Evolutionary conservation across 1,140 invertebrate species (phyloP).

Genomic region (Nixonia krombeini): DNA sequence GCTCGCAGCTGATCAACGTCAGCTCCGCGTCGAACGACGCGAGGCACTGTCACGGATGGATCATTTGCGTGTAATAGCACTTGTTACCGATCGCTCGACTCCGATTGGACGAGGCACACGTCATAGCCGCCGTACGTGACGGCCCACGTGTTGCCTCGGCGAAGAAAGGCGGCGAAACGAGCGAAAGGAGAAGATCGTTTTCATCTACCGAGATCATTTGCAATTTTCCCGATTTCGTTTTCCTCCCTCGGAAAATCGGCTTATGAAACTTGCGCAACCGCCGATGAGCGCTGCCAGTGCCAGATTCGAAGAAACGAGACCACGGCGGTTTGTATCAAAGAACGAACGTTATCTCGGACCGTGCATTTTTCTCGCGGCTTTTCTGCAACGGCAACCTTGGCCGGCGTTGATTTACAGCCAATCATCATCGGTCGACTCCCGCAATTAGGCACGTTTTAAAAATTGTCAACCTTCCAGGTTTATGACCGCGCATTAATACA

Average conservation of each 20-base stretch:
- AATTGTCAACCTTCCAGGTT: conserved; percentile 17
- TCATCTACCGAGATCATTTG: neutral
- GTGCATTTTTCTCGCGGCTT: neutral
- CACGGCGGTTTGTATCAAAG: no score
- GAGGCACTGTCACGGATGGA: conserved; percentile 33
- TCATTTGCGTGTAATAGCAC: conserved; percentile 46
- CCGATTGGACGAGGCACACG: conserved; percentile 38
- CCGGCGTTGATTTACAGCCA: conserved; percentile 12
- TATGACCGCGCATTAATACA: conserved; percentile 19
- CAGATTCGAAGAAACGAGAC: no score
- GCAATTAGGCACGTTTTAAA: conserved; percentile 18
- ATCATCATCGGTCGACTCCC: conserved; percentile 7
- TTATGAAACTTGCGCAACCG: no score
- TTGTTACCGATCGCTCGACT: conserved; percentile 39
- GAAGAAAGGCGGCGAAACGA: neutral
- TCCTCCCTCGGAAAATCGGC: no score
- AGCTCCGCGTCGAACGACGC: conserved; percentile 28
- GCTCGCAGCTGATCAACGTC: conserved; percentile 40
- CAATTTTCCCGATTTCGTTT: no score
- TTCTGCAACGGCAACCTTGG: conserved; percentile 1
- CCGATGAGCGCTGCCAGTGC: no score
- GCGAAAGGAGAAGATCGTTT: conserved; percentile 23
- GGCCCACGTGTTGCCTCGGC: conserved; percentile 11
- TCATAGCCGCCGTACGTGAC: conserved; percentile 31
- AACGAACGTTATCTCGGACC: neutral